Base-by-base conservation (phyloP, 2,797 vertebrate genomes). In the Nothura maculosa region DNA sequence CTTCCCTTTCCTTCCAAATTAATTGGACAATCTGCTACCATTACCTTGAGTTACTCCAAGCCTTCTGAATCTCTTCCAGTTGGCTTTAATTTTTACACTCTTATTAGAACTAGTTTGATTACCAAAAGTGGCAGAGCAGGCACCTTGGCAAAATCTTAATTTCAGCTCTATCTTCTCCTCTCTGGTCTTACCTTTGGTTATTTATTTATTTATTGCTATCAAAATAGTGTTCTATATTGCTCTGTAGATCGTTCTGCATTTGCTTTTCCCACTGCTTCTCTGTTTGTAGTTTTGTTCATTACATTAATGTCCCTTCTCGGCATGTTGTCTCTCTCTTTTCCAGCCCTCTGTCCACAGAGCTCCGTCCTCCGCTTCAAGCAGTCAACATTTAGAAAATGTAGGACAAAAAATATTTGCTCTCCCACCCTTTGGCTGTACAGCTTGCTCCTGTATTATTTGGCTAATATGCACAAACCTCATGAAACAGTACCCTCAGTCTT, bases 271-370 rank as follows among this genome's bases (percentile, higher is more conserved):
- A 52, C 30, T 60, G 32, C 6, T 88, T 45, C 81, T 92, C 55
- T 95, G 55, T 90, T 94, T 94, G 74, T 70, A 86, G 38, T 91
- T 50, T 60, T 90, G 1, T 40, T 92, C 88, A 84, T 94, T 85
- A 62, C 20, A 87, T 89, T 79, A 38, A 69, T 47, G 62, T 69
- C 76, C 69, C 63, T 81, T 76, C 67, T 63, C 45, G 32, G 34
- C 72, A 14, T 20, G 7, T 68, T 81, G 8, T 50, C 55, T 19
- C 38, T 92, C 54, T 52, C 25, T 55, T 81, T 81, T 60, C 73
- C 60, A 75, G 47, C 16, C 16, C 16, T 88, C n/a, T 83, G 50
- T 94, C 63, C 74, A 89, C 63, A 92, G 17, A 0, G 0, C 34
- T 75, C 66, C 3, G 0, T 66, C 57, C 62, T 70, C 1, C 28